Evolutionary conservation across 2,797 vertebrate species (phyloP).

Genomic region (Cryptoblepharus egeriae): DNA sequence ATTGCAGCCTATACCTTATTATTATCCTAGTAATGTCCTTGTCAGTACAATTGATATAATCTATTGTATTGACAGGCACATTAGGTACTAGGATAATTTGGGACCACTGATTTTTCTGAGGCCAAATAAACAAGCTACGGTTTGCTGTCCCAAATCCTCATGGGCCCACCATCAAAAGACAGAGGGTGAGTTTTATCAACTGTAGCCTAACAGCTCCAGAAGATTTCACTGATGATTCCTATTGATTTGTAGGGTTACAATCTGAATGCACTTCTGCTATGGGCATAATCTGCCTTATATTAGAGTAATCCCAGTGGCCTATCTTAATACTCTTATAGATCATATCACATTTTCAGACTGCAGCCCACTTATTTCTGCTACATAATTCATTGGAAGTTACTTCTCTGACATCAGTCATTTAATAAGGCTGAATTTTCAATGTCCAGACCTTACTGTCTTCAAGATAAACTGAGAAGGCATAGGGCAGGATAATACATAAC

Average conservation of each 20-base stretch:
- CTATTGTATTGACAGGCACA: not conserved
- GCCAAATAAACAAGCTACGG: not conserved
- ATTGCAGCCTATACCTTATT: not conserved
- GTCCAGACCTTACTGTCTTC: too few relatives aligned
- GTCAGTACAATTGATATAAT: not conserved
- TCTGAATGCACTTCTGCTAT: not conserved
- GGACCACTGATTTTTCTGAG: not conserved
- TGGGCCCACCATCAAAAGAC: not conserved
- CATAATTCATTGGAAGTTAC: not conserved
- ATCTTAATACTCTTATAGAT: not conserved
- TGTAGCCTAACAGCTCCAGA: not conserved
- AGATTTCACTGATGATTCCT: not conserved
- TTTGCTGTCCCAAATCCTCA: not conserved
- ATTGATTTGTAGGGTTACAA: not conserved
- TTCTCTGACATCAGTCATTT: slow-evolving; percentile 4
- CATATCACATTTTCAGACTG: not conserved
- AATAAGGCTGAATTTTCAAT: not conserved
- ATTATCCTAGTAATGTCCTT: not conserved
- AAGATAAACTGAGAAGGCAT: too few relatives aligned
- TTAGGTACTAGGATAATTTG: too few relatives aligned
- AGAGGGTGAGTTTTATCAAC: not conserved
- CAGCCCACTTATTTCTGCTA: not conserved
- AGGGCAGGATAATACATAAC: not conserved
- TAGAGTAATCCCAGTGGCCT: not conserved
- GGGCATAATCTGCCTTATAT: not conserved